Evolutionary conservation across 2,113 vertebrate genomes (phyloP), one percentile per base, ranked within the genome.

Genomic region (Nesogale talazaci): DNA sequence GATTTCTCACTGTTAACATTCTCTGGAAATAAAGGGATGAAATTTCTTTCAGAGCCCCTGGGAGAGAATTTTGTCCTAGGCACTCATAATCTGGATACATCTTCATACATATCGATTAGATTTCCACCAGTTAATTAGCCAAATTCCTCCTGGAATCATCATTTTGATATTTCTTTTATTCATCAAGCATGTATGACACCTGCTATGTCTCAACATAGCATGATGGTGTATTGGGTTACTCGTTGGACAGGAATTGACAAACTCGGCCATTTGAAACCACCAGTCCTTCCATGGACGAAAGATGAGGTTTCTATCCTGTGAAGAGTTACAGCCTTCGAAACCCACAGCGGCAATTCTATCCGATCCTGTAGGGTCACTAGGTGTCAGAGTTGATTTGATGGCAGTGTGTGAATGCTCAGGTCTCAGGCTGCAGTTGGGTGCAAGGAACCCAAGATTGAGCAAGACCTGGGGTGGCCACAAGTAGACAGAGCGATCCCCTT

Each of bases 71-170:
- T 85, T 27, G 6, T 20, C 70, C 94, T 87, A 27, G 20, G 59
- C 86, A 56, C 42, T 36, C 59, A 63, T 67, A 42, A 40, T 82
- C 74, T 92, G 17, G n/a, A 87, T 89, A 83, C 31, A 74, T 83
- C 11, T 63, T 56, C 52, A 38, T 17, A 65, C 17, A 52, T 52
- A 25, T 57, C 74, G 25, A 57, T 31, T 81, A 1, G 52, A 57
- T 78, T 94, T 40, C 20, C 59, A 59, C 94, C 69, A 69, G 25
- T 59, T 90, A 81, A 65, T 91, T 70, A 77, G 27, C 38, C 81
- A 57, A 75, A 74, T 12, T 88, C 42, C 29, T 90, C 25, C 69
- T 88, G 86, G 19, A 93, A 83, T 88, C 19, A 42, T 25, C 25
- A 76, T 40, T 91, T 86, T 52, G 46, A 8, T 52, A 12, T 52